Base-by-base conservation (phyloP, 2,797 vertebrate genomes). In the Hydrocynus forskahlii region DNA sequence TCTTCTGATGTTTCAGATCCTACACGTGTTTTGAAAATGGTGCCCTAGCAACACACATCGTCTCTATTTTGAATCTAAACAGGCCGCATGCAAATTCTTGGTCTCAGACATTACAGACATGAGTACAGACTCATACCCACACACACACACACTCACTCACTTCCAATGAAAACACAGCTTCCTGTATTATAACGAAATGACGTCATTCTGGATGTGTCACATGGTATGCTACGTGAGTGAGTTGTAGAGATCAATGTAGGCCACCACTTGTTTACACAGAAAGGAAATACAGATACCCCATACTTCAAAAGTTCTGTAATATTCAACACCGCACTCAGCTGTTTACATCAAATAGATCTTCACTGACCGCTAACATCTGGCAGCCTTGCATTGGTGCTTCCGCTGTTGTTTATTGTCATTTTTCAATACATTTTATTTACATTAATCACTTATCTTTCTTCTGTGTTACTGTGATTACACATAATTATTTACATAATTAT, bases 61-160 rank as follows among this genome's bases (percentile, higher is more conserved):
- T 35, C 23, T 70, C 5, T 52, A 14, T 70, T 23, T 70, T 38
- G 19, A 35, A n/a, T 45, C 64, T 75, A 81, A 87, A 87, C 83
- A 60, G n/a, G 80, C 17, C 50, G 19, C 50, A 72, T 55, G 68
- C 72, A n/a, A 21, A 40, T 29, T 82, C 82, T 77, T 83, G 87
- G 35, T 40, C 25, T 5, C 68, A 69, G 12, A 71, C 45, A 67
- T 16, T 80, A 13, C 48, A 50, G 57, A 78, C 45, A 19, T n/a
- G 35, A 13, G 40, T 5, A 71, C 54, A 81, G 50, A 78, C 66
- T 5, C 38, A 19, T 40, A 77, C 63, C 10, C 29, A 17, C 64
- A 35, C n/a, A 19, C 8, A 52, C 7, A 74, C 52, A 81, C 62
- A 77, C 64, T 5, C 38, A 13, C 67, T 10, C 17, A 48, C 25